These are phyloP conservation scores for Danio kyathit DNA, from an alignment of 2,797 vertebrate species.

Conservation along the genomic window DNA sequence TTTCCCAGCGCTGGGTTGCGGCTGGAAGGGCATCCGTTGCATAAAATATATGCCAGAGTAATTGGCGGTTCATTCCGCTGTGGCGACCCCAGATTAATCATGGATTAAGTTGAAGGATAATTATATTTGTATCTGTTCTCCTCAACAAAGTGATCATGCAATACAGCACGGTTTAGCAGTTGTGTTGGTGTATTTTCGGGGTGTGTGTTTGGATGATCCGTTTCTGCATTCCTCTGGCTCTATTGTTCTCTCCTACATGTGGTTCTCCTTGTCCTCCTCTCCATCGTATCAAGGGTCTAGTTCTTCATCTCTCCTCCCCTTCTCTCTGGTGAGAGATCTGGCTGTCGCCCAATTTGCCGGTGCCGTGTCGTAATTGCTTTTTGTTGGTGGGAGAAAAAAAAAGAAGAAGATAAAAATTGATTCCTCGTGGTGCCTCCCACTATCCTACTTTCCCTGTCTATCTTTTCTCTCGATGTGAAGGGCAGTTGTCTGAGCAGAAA, in stretches of 20 bases:
- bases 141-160: background rate
- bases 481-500: slow-evolving; percentile 65
- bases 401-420: slow-evolving; percentile 49
- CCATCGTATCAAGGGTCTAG: slow-evolving; percentile 41
- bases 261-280: slow-evolving; percentile 42
- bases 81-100: too few species aligned
- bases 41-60: too few species aligned
- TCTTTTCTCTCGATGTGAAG: slow-evolving; percentile 40
- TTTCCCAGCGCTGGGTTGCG: too few species aligned
- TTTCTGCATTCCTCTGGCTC: slow-evolving; percentile 29
- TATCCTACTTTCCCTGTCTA: background rate
- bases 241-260: slow-evolving; percentile 45
- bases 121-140: background rate
- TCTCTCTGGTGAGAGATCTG: slow-evolving; percentile 61
- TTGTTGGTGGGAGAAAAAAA: slow-evolving; percentile 57
- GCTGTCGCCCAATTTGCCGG: slow-evolving; percentile 66
- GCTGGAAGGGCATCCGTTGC: too few species aligned
- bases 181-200: background rate
- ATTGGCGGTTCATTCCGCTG: too few species aligned
- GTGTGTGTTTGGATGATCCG: slow-evolving; percentile 17
- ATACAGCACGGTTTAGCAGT: background rate
- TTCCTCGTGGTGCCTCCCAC: slow-evolving; percentile 41
- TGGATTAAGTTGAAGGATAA: too few species aligned
- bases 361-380: slow-evolving; percentile 73
- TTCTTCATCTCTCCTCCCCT: slow-evolving; percentile 34